Conservation (phyloP, 2,113 vertebrate genomes). For the Embiotoca jacksoni region DNA sequence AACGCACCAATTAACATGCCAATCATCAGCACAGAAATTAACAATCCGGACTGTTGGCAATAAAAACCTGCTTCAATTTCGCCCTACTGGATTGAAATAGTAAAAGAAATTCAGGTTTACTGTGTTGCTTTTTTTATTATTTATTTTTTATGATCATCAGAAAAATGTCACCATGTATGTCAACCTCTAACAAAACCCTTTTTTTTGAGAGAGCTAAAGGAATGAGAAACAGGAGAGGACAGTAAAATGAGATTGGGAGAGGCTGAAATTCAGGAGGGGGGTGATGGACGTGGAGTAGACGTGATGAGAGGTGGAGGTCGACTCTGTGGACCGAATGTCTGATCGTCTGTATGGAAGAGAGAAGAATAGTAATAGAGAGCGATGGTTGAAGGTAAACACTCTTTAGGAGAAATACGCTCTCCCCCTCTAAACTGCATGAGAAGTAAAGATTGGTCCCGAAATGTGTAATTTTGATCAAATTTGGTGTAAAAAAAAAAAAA, state of each 20-base stretch:
- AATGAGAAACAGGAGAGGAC: background rate
- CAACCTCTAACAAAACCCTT: background rate
- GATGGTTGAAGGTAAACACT: too few relatives aligned
- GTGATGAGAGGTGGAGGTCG: background rate
- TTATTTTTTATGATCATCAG: background rate
- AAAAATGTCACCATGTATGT: background rate
- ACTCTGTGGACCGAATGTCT: background rate
- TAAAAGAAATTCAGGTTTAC: slow-evolving; percentile 3
- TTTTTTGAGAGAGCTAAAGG: background rate
- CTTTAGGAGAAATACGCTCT: too few relatives aligned
- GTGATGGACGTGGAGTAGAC: background rate
- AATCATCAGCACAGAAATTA: background rate
- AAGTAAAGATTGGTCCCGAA: too few relatives aligned
- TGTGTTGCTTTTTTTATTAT: background rate
- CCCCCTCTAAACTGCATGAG: too few relatives aligned
- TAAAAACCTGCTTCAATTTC: too few relatives aligned
- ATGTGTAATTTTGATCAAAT: too few relatives aligned
- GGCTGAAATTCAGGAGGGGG: background rate
- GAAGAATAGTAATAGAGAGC: too few relatives aligned
- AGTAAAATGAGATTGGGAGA: background rate
- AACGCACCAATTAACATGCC: background rate
- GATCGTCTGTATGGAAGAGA: background rate
- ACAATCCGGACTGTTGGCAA: background rate
- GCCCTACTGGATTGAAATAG: background rate
- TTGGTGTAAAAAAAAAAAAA: too few relatives aligned